These are phyloP conservation scores for Platyrinchus mystaceus DNA, from an alignment of 2,797 vertebrate species.

Conservation along the genomic window DNA sequence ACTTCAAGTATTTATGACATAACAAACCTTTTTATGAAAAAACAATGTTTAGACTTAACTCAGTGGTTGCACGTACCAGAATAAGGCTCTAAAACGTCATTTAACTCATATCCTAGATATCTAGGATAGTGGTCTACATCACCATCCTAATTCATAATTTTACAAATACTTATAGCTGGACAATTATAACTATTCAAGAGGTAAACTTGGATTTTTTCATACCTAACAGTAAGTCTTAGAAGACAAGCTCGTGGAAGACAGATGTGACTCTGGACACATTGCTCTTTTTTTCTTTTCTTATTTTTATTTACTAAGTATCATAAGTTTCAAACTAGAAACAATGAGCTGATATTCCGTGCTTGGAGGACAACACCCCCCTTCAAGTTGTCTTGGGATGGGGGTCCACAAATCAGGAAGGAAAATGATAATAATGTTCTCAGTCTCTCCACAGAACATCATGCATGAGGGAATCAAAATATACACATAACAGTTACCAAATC, in stretches of 20 bases:
- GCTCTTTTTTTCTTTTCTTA: not conserved
- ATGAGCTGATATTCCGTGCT: not conserved
- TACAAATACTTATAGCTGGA: not conserved
- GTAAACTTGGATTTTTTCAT: not conserved
- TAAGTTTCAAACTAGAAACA: not conserved
- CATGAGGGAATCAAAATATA: not conserved
- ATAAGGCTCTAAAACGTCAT: not conserved
- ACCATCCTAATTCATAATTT: not conserved
- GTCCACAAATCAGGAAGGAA: not conserved
- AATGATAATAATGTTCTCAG: not conserved
- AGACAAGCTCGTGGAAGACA: not conserved
- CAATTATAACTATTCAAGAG: not conserved
- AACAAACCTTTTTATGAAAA: not conserved
- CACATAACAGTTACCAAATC: not conserved
- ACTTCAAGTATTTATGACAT: not conserved
- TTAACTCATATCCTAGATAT: not conserved
- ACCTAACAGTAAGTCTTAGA: not conserved
- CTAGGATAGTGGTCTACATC: not conserved
- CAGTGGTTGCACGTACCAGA: not conserved
- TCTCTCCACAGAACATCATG: not conserved
- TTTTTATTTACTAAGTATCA: not conserved
- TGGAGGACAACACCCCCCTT: not conserved
- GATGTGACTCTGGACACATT: not conserved
- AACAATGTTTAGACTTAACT: not conserved
- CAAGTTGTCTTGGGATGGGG: not conserved